Evolutionary conservation across 2,888 invertebrate species (phyloP), one percentile per base, ranked within the genome.

Genomic region (Mimas tiliae): DNA sequence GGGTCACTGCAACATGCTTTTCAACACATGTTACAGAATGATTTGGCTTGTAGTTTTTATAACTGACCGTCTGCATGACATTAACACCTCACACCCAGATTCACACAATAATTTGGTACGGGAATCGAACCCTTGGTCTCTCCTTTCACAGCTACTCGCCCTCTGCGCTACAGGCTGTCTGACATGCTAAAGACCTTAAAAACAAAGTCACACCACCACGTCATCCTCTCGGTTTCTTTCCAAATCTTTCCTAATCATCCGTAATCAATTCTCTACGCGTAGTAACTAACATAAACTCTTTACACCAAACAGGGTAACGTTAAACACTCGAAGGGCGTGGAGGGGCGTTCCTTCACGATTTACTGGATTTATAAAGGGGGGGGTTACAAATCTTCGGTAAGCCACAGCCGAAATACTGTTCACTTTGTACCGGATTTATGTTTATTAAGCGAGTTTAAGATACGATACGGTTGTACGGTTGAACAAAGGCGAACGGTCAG

Each of bases 301-400:
- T 67, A 52, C 62, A 33, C 70, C 71, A 73, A 75, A 68, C 71
- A 66, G 71, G 68, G 70, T 58, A 67, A 72, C 69, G 73, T 69
- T 76, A 75, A 78, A 75, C 72, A 77, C 72, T 73, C 65, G 52
- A 53, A 53, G 65, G 75, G 77, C 79, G 78, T 75, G 78, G 72
- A 66, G 67, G 69, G 74, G 78, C 70, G 75, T 72, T 63, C 67
- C 74, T 67, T 71, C 71, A 69, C 75, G 72, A 70, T 73, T 73
- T 68, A 68, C 67, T 62, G 67, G 73, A 70, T 72, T 72, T 74
- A 76, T 71, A 72, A 67, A 68, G 66, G 74, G 72, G 78, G 82
- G 74, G 72, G 85, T 87, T 84, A 88, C 89, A 89, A 89, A 89
- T 89, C 88, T 88, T 85, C 74, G 87, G 88, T 87, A 84, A 88